phyloP scores from a whole-genome alignment of 2,797 vertebrate species.

The Carcharodon carcharias region DNA sequence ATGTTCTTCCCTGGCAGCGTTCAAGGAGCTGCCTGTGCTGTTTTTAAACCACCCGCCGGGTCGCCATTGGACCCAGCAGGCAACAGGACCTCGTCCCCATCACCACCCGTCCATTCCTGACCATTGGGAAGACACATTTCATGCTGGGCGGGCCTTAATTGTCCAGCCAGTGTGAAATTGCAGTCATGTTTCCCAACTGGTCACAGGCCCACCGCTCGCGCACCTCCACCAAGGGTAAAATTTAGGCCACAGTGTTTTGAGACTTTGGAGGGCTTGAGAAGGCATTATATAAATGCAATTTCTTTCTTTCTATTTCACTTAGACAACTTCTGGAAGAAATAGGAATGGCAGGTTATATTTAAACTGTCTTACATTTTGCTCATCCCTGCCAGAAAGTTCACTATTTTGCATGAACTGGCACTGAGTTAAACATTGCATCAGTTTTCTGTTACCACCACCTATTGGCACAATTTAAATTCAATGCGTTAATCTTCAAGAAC shows the following conservation, averaged over 20 bases:
- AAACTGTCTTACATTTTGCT: neutral
- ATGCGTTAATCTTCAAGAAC: neutral
- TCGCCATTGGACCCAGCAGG: no score
- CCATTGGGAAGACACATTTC: no score
- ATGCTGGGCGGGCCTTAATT: no score
- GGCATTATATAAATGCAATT: neutral
- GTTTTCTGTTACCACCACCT: neutral
- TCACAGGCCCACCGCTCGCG: no score
- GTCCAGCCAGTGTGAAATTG: no score
- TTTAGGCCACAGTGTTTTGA: neutral
- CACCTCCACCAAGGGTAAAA: no score
- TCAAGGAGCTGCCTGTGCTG: no score
- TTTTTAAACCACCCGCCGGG: no score
- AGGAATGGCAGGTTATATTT: neutral
- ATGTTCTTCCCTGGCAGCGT: no score
- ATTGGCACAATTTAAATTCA: neutral
- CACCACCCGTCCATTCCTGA: no score
- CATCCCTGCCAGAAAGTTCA: neutral
- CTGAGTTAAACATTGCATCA: neutral
- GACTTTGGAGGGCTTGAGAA: neutral
- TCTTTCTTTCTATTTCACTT: neutral
- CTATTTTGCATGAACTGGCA: neutral
- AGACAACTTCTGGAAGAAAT: neutral
- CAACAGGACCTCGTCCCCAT: no score
- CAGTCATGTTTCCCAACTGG: no score